A percentile compares a stretch with the other conserved stretches of the same genome.
These are phyloP conservation scores for Thinocorus orbignyianus DNA, from an alignment of 2,113 vertebrate genomes.

Conservation along the genomic window DNA sequence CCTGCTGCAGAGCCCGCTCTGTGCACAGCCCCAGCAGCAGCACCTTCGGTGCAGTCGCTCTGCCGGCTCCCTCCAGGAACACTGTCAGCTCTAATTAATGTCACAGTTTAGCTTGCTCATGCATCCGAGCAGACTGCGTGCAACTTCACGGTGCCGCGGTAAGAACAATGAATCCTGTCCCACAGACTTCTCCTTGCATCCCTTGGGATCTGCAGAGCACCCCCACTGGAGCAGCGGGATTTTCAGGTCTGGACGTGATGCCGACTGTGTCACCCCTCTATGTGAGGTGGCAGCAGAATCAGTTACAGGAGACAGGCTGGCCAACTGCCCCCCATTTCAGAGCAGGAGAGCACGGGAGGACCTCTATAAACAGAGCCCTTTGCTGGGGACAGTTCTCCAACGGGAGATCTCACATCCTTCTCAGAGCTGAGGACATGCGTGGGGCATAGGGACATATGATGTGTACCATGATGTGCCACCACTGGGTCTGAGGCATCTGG, in stretches of 20 bases:
- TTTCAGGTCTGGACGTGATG: neutral
- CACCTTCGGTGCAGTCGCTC: neutral
- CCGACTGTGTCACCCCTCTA: neutral
- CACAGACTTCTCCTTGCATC: neutral
- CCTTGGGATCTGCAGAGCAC: neutral
- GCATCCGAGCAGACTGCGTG: neutral
- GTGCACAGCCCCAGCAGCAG: neutral
- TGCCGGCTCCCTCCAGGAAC: slow-evolving; percentile 1
- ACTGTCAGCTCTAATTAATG: slow-evolving; percentile 36
- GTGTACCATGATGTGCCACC: neutral
- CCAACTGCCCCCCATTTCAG: neutral
- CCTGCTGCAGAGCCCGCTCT: neutral
- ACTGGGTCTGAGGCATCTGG: neutral
- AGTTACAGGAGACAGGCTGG: neutral
- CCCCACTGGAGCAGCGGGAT: neutral
- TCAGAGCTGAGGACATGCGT: neutral
- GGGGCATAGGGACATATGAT: neutral
- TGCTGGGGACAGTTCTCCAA: neutral
- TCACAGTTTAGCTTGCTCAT: slow-evolving; percentile 28
- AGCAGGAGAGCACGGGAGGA: neutral
- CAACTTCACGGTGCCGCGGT: rapidly evolving
- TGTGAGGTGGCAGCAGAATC: neutral
- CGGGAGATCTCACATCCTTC: neutral
- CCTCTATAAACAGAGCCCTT: neutral
- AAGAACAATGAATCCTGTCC: neutral